Base-by-base conservation (phyloP, 2,797 vertebrate species). In the Lepilemur septentrionalis region DNA sequence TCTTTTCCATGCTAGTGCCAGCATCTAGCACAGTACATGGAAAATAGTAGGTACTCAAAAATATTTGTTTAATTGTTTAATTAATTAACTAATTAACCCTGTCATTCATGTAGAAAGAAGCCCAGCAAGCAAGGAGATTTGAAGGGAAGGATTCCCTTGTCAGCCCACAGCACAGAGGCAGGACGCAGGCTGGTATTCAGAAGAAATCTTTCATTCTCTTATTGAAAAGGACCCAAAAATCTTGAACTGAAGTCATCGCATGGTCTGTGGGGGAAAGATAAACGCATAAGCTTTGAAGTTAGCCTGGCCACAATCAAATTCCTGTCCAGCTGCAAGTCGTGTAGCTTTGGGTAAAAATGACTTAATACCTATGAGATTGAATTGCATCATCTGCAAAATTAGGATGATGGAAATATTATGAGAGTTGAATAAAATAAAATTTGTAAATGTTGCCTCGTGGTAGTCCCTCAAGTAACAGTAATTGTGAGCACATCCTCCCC, bases 11-110 rank as follows among this genome's bases (percentile, higher is more conserved):
- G n/a, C 32, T 20, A 43, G 18, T 43, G 23, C 23, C 57, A 89
- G 55, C 61, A 35, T 46, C 17, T 32, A 78, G 52, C 30, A 83
- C 59, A 46, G 32, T 14, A 6, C 48, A 67, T 67, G 46, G 32
- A 50, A 88, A 57, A 57, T 50, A 76, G 20, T 65, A 84, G 80
- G 28, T 22, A 13, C 15, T 65, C 43, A 79, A 43, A 48, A 92
- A 69, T 46, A 65, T 17, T 23, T 90, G 59, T 86, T 93, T 89
- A 92, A 84, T 95, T 93, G 28, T 92, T 85, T 83, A 59, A 65
- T 91, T 90, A 76, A 82, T 72, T 95, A 61, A 59, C 38, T 81
- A 57, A 94, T 63, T 95, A 88, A n/a, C 13, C 46, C 12, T 79
- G 63, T 61, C 28, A 75, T 69, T 96, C 80, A 85, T 17, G 30